Evolutionary conservation across 2,797 vertebrate species (phyloP).

Genomic region (Chromis chromis): DNA sequence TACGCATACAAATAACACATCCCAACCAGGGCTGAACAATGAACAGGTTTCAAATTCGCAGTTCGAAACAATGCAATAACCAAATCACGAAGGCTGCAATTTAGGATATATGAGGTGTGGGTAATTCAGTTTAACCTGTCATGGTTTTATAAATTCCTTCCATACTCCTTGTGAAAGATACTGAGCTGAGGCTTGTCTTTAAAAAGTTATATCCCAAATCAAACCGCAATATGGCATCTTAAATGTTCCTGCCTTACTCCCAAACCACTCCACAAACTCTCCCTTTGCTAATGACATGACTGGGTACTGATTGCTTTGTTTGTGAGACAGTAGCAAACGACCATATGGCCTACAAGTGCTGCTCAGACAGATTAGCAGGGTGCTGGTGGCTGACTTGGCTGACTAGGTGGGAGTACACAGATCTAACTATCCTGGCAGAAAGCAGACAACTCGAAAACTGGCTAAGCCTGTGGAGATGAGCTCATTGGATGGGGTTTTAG

Average conservation of each 20-base stretch:
- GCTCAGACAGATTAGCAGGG: slow-evolving; percentile 77
- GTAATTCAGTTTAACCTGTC: too few species aligned
- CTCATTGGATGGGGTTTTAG: slow-evolving; percentile 74
- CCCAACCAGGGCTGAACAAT: background rate
- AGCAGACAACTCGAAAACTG: slow-evolving; percentile 64
- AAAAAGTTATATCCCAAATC: too few species aligned
- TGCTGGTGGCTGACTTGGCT: slow-evolving; percentile 42
- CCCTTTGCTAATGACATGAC: slow-evolving; percentile 22
- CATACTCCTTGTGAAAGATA: too few species aligned
- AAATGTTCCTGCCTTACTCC: too few species aligned
- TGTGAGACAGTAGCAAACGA: slow-evolving; percentile 6
- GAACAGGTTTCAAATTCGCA: too few species aligned
- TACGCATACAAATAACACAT: background rate
- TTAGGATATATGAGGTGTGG: too few species aligned
- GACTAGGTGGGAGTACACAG: slow-evolving; percentile 32
- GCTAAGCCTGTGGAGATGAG: slow-evolving; percentile 78
- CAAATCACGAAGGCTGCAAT: too few species aligned
- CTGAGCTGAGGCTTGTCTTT: too few species aligned
- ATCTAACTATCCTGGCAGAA: slow-evolving; percentile 62
- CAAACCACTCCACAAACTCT: background rate
- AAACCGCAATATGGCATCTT: too few species aligned
- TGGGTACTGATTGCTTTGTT: slow-evolving; percentile 41
- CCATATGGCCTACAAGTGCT: slow-evolving; percentile 70
- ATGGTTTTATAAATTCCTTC: too few species aligned
- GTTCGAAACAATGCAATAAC: too few species aligned